These are phyloP conservation scores for Danio kyathit DNA, from an alignment of 2,797 vertebrate genomes.

Conservation along the genomic window DNA sequence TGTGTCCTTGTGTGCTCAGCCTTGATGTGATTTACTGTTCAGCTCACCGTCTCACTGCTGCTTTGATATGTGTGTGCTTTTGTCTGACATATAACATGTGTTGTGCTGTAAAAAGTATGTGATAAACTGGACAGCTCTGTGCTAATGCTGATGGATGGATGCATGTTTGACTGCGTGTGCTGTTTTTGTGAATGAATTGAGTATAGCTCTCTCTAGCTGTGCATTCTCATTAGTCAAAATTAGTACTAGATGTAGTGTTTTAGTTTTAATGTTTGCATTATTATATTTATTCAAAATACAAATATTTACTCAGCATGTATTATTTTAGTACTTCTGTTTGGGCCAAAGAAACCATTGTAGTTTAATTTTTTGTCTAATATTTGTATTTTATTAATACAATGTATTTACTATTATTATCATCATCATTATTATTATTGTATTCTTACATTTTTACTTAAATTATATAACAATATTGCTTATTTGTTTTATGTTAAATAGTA, in stretches of 20 bases:
- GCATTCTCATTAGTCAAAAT: background rate
- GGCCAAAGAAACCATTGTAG: no score
- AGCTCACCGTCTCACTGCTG: background rate
- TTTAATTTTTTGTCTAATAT: no score
- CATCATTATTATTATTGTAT: no score
- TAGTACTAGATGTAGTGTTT: background rate
- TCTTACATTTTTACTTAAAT: no score
- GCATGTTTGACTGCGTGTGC: no score
- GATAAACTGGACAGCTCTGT: background rate
- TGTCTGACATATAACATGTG: background rate
- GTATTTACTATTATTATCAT: no score
- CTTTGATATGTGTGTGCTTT: background rate
- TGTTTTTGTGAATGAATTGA: background rate
- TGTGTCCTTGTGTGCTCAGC: slow-evolving; percentile 18
- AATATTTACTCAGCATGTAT: no score
- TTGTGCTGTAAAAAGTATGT: background rate
- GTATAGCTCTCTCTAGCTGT: background rate
- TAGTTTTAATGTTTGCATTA: background rate
- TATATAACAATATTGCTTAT: no score
- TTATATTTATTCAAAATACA: background rate
- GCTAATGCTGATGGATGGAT: background rate
- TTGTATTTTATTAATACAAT: no score
- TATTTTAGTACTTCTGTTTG: no score
- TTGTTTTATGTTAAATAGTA: no score
- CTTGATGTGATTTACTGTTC: slow-evolving; percentile 8